Percentiles rank a stretch among this genome's conserved stretches.
These are phyloP conservation scores for Drosophila neotestacea DNA, from an alignment of 2,888 invertebrate species.

Conservation along the genomic window DNA sequence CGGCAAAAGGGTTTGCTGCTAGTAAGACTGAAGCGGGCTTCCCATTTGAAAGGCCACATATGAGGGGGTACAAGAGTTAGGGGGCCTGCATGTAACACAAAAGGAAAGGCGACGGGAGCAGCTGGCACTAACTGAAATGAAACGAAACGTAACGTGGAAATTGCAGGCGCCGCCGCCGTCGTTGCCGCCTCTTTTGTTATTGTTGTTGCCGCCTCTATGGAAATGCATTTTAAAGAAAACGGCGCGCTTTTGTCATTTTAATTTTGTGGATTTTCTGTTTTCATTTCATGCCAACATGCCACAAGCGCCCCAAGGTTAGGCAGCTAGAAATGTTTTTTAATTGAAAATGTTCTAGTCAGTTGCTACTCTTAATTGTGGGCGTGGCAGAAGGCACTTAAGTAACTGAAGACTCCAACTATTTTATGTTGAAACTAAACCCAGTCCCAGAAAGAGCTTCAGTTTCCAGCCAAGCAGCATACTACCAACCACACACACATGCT, in stretches of 20 bases:
- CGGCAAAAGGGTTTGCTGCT: slow-evolving; percentile 10
- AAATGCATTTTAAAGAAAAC: slow-evolving; percentile 80
- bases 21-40: slow-evolving; percentile 22
- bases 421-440: slow-evolving; percentile 13
- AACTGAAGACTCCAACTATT: slow-evolving; percentile 45
- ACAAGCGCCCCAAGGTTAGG: slow-evolving; percentile 61
- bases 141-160: slow-evolving; percentile 80
- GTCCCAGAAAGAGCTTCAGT: not conserved
- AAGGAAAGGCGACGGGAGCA: slow-evolving; percentile 68
- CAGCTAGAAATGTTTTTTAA: slow-evolving; percentile 68
- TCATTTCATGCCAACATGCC: slow-evolving; percentile 60
- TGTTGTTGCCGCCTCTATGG: slow-evolving; percentile 46
- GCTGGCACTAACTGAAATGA: slow-evolving; percentile 79
- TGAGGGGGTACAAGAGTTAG: not conserved
- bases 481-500: slow-evolving; percentile 8
- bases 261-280: slow-evolving; percentile 78
- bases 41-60: slow-evolving; percentile 61
- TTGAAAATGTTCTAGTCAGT: slow-evolving; percentile 70
- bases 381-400: slow-evolving; percentile 58
- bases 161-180: slow-evolving; percentile 59
- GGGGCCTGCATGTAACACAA: slow-evolving; percentile 60
- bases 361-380: slow-evolving; percentile 51
- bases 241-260: slow-evolving; percentile 80
- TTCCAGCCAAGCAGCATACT: not conserved
- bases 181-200: slow-evolving; percentile 5